A percentile compares a stretch with the other conserved stretches of the same genome.
These are phyloP conservation scores for Hanleya hanleyi DNA, from an alignment of 2,888 invertebrate species.

Conservation along the genomic window DNA sequence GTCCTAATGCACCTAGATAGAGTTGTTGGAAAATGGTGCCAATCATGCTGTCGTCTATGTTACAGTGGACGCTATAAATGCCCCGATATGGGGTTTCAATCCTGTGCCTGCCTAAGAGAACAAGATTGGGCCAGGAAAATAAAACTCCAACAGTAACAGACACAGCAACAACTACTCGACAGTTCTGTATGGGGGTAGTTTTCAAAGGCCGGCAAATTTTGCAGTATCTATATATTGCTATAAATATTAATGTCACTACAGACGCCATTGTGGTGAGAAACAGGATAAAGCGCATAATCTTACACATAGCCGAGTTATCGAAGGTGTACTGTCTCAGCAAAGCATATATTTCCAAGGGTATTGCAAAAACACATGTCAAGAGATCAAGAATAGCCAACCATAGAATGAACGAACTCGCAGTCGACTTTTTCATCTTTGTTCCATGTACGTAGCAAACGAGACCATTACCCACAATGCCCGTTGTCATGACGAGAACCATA, in stretches of 20 bases:
- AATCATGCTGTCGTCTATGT: neutral
- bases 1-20: neutral
- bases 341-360: neutral
- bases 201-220: neutral
- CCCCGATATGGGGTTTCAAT: neutral
- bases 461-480: neutral
- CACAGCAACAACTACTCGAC: neutral
- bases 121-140: neutral
- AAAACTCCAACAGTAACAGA: neutral
- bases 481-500: neutral
- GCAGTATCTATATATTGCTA: neutral
- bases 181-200: neutral
- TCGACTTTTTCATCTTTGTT: neutral
- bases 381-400: neutral
- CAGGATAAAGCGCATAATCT: neutral
- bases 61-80: neutral
- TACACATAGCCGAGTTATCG: neutral
- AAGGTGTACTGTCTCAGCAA: neutral
- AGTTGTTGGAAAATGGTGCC: neutral
- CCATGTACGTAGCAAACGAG: neutral
- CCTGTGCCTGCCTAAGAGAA: neutral
- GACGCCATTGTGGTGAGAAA: neutral
- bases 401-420: neutral
- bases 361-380: neutral
- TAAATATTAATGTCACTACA: neutral